Base-by-base conservation (phyloP, 2,797 vertebrate species). In the Tenualosa thibaudeaui region DNA sequence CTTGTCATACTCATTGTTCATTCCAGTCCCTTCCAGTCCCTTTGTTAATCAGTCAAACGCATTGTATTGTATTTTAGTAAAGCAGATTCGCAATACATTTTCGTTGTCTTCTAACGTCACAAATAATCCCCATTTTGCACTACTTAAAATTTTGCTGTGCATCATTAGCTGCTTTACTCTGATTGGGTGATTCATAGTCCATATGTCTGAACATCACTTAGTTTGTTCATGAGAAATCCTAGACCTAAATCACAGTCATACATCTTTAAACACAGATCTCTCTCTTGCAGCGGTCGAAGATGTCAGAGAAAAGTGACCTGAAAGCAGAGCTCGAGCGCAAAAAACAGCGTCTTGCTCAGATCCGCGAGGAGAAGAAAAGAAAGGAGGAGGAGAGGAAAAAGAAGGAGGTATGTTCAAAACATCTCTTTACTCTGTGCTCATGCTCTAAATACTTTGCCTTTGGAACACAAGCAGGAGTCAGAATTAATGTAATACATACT, bases 321-420 rank as follows among this genome's bases (percentile, higher is more conserved):
- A 97, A 97, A 93, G 97, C 97, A 22, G 96, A 97, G 90, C 94
- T 97, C n/a, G 97, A 97, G 91, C 95, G 96, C 89, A 97, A 97
- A 91, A 97, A 97, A 81, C 97, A 97, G 87, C 95, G 96, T 54
- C 93, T 97, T 88, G 97, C 96, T 87, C 96, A 97, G 89, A 97
- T 97, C 89, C 94, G 96, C 89, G 96, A 97, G 92, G 96, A 97
- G 87, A 97, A 97, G 91, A 97, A 96, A 87, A 92, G 96, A 31
- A 97, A 96, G 90, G 96, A 97, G 85, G 96, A 97, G 86, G 96
- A 97, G 89, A 94, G 96, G 83, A 97, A 97, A 89, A 97, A 96
- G 91, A 97, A 96, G 92, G 97, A 97, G 94, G 96, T 97, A 91
- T 94, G 86, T 40, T 7, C 40, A 17, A 13, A 40, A 22, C 40